Percentiles rank a stretch among this genome's conserved stretches.
Evolutionary conservation across 1,140 invertebrate genomes (phyloP).

Genomic region (Neelides sp.): DNA sequence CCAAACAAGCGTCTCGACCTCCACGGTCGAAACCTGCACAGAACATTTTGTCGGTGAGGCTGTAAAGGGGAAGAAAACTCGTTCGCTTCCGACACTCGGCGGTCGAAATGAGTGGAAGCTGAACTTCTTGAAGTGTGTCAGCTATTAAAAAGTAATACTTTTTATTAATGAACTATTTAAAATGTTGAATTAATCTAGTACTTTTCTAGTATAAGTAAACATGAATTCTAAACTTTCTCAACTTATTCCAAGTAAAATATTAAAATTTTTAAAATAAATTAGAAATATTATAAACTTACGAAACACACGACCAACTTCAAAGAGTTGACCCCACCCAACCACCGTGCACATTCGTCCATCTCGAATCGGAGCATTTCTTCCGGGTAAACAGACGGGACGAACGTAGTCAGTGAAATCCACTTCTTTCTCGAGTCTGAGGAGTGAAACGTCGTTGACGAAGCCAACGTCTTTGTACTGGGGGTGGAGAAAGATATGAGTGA

Average conservation of each 20-base stretch:
- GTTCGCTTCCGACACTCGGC: constrained; percentile 65
- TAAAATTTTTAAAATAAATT: constrained; percentile 1
- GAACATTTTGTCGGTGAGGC: constrained; percentile 77
- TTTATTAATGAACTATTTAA: too few species aligned
- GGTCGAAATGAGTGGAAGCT: constrained; percentile 67
- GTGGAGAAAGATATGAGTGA: constrained; percentile 54
- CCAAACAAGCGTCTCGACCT: constrained; percentile 66
- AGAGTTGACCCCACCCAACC: constrained; percentile 68
- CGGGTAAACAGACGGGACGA: constrained; percentile 56
- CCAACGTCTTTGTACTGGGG: constrained; percentile 61
- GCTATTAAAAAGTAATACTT: constrained; percentile 40
- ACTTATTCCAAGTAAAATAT: constrained; percentile 1
- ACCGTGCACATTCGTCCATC: constrained; percentile 59
- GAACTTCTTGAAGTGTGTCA: constrained; percentile 72
- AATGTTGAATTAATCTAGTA: too few species aligned
- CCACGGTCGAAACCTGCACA: constrained; percentile 66
- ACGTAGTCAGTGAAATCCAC: constrained; percentile 59
- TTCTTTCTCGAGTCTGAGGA: constrained; percentile 49
- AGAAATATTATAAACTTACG: constrained; percentile 46
- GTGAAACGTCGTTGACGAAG: constrained; percentile 66
- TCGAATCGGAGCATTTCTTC: constrained; percentile 36
- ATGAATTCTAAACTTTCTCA: constrained; percentile 8
- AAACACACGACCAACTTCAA: constrained; percentile 63
- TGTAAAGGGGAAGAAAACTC: constrained; percentile 60
- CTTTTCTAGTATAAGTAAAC: constrained; percentile 1